Evolutionary conservation across 1,140 invertebrate species (phyloP).

Genomic region (Orius laevigatus): DNA sequence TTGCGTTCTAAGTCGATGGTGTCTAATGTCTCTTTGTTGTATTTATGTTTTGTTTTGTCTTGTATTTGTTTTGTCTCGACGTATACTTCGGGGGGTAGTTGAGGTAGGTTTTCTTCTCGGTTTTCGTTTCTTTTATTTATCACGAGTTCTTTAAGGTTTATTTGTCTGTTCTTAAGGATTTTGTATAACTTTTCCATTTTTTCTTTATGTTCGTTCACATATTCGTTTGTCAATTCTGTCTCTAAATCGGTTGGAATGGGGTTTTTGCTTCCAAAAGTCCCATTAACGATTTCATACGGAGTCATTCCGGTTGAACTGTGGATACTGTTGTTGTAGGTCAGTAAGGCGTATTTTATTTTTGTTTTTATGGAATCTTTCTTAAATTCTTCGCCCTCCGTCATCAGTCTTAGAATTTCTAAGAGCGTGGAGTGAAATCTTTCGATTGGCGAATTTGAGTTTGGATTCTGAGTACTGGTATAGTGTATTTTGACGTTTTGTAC

Average conservation of each 20-base stretch:
- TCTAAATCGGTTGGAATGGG: neutral
- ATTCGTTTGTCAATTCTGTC: neutral
- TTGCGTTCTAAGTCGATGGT: neutral
- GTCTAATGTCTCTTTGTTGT: neutral
- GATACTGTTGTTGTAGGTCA: conserved; percentile 20
- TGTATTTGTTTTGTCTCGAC: conserved; percentile 2
- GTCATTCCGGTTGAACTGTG: conserved; percentile 18
- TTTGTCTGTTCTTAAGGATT: neutral
- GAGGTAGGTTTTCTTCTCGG: neutral
- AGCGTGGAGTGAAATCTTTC: conserved; percentile 20
- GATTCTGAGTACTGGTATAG: neutral
- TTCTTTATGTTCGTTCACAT: neutral
- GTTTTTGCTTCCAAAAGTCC: neutral
- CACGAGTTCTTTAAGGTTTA: neutral
- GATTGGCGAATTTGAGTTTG: conserved; percentile 19
- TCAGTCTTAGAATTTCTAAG: conserved; percentile 20
- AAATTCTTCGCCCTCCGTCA: conserved; percentile 6
- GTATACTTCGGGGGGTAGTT: neutral
- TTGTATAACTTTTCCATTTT: conserved; percentile 4
- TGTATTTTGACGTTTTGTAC: neutral
- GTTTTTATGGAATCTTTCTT: conserved; percentile 15
- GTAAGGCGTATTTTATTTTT: conserved; percentile 15
- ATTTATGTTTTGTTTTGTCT: neutral
- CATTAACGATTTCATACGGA: conserved; percentile 3
- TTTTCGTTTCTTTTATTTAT: neutral